Base-by-base conservation (phyloP, 2,797 vertebrate species). In the Hemitrygon akajei region DNA sequence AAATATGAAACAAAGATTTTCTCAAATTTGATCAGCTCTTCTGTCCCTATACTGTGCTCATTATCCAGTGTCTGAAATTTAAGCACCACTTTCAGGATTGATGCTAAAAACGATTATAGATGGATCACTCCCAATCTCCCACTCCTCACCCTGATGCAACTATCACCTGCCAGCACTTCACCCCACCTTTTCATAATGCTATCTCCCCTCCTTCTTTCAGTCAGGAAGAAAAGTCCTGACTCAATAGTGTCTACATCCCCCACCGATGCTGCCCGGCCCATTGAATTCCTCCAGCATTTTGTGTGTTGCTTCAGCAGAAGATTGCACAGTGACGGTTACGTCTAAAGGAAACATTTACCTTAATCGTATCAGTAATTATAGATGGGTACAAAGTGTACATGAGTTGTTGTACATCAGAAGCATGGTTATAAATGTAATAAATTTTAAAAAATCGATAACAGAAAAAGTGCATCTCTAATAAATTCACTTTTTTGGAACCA, bases 1-100 rank as follows among this genome's bases (percentile, higher is more conserved):
- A 93, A 94, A 89, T 91, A 94, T 94, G 63, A 87, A 94, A 2
- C 93, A 93, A 40, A 94, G 73, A 58, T 93, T 95, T 93, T 95
- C n/a, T 94, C 58, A 93, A 93, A 81, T 89, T 94, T 58, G 47
- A 22, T 84, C 47, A 0, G 63, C 40, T 86, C 7, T 4, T 9
- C 9, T n/a, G 30, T 37, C 71, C 30, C 5, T 82, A 47, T 94
- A 20, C 20, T 87, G 40, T 10, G 2, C 0, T 20, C 34, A 7
- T 9, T 0, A 18, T 86, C 0, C 0, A 40, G 84, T 91, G 71
- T 71, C 14, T 93, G 94, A 95, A 95, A 94, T 94, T 94, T 94
- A 58, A 77, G 40, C 94, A 94, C 94, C 80, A 47, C 20, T 81
- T 81, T 81, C 40, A 81, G 80, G 37, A 25, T 47, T 47, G 80